Evolutionary conservation across 2,888 invertebrate species (phyloP).

Genomic region (Nomada fabriciana): DNA sequence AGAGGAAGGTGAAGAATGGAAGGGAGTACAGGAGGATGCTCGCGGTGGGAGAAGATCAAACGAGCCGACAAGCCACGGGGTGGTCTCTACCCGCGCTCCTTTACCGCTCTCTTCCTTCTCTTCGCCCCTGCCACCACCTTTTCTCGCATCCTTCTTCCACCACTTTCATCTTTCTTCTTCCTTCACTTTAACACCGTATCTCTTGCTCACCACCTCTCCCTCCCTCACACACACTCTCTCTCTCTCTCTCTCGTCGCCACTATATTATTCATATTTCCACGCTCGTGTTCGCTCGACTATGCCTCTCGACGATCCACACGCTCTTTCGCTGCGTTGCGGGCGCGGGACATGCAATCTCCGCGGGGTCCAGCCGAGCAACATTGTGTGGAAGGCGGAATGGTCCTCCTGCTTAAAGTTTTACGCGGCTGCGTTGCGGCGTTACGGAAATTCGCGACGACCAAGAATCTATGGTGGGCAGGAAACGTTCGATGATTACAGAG

Average conservation of each 20-base stretch:
- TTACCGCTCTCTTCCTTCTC: conserved; percentile 69
- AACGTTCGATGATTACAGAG: conserved; percentile 13
- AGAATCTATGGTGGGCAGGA: background rate
- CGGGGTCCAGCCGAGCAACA: conserved; percentile 52
- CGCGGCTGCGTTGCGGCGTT: background rate
- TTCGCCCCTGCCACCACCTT: conserved; percentile 61
- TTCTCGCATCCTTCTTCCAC: conserved; percentile 60
- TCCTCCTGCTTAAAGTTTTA: conserved; percentile 8
- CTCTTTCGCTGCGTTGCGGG: conserved; percentile 20
- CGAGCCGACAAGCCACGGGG: conserved; percentile 84
- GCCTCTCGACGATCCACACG: conserved; percentile 61
- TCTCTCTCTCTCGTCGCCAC: conserved; percentile 52
- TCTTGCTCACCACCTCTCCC: conserved; percentile 29
- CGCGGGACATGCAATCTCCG: conserved; percentile 57
- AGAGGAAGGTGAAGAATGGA: conserved; percentile 41
- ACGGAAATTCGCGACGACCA: conserved; percentile 35
- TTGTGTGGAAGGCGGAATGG: conserved; percentile 39
- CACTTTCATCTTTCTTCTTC: conserved; percentile 45
- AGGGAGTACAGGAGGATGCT: conserved; percentile 48
- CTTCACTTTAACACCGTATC: conserved; percentile 47
- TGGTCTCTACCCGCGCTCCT: conserved; percentile 82
- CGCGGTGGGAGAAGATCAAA: conserved; percentile 83
- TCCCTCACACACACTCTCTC: no score
- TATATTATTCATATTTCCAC: conserved; percentile 82
- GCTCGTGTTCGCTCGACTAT: conserved; percentile 71